Evolutionary conservation across 2,113 vertebrate species (phyloP), one percentile per base, ranked within the genome.

Genomic region (Planiliza haematocheilus): DNA sequence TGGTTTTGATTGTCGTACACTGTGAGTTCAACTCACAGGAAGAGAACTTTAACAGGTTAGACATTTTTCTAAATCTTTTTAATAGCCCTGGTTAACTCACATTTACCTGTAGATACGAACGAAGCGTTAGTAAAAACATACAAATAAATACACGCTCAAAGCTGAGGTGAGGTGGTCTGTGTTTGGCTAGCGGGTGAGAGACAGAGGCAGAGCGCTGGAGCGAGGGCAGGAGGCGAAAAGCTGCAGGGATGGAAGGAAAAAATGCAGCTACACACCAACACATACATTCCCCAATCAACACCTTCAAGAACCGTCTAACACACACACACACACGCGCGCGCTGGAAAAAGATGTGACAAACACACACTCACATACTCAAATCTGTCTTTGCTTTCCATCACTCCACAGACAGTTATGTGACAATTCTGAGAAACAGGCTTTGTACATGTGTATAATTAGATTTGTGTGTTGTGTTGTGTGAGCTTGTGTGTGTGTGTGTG

Each of bases 391-490:
- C 46, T 57, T 36, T 70, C 39, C 24, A 38, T 84, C 41, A 49
- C 36, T 63, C 42, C 43, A 39, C 63, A 67, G 42, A 34, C 56
- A 60, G 13, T 67, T 58, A 42, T 41, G 73, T 67, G 58, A 56
- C 76, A 64, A 48, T 56, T 71, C 56, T 20, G 48, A 74, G 60
- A 74, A 71, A 65, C 20, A 65, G 59, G 21, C 48, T 49, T 81
- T 1, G 1, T 59, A 17, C 39, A 50, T 60, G 59, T 64, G 63
- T 88, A 79, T 89, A 79, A 86, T 81, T 85, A 87, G 85, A 70
- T 77, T 14, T 46, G 37, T 59, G 30, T 62, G 76, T 72, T 36
- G 45, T 36, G 57, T 49, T 73, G 64, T 51, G 45, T 46, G 71
- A 73, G 59, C 51, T 48, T 71, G 43, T 52, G 51, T 65, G 48